Percentiles rank a stretch among this genome's conserved stretches.
Evolutionary conservation across 2,888 invertebrate species (phyloP).

Genomic region (Laspeyria flexula): DNA sequence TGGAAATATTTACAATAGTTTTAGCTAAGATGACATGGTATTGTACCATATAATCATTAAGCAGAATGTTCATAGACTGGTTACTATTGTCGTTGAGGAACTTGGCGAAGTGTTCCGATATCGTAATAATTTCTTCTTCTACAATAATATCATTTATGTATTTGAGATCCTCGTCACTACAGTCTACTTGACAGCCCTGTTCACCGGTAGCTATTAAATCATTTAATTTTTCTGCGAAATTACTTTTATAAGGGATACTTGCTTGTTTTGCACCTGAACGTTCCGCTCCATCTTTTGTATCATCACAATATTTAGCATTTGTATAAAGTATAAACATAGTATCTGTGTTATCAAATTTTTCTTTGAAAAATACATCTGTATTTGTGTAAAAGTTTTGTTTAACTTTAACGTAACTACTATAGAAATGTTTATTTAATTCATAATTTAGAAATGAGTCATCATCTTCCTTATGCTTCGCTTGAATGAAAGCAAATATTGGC

Average conservation of each 20-base stretch:
- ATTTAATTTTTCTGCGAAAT: background rate
- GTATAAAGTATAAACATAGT: conserved; percentile 35
- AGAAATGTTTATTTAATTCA: background rate
- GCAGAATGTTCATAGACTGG: conserved; percentile 8
- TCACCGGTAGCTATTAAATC: conserved; percentile 27
- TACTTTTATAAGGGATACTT: background rate
- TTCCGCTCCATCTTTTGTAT: conserved; percentile 4
- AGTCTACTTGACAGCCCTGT: conserved; percentile 6
- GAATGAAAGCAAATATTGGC: conserved; percentile 25
- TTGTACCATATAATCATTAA: conserved; percentile 14
- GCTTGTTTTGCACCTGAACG: background rate
- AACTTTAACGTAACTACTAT: conserved; percentile 13
- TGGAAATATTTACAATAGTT: conserved; percentile 13
- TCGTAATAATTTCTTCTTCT: conserved; percentile 12
- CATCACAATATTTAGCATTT: conserved; percentile 16
- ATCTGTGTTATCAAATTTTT: conserved; percentile 16
- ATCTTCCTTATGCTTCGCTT: conserved; percentile 35
- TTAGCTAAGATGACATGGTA: conserved; percentile 24
- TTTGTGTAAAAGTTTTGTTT: background rate
- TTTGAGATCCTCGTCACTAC: conserved; percentile 14
- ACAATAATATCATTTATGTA: conserved; percentile 19
- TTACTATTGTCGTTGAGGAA: conserved; percentile 4
- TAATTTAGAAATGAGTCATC: conserved; percentile 2
- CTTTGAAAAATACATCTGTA: conserved; percentile 16
- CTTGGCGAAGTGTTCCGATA: conserved; percentile 17